Evolutionary conservation across 1,140 invertebrate species (phyloP).

Genomic region (Achroia grisella): DNA sequence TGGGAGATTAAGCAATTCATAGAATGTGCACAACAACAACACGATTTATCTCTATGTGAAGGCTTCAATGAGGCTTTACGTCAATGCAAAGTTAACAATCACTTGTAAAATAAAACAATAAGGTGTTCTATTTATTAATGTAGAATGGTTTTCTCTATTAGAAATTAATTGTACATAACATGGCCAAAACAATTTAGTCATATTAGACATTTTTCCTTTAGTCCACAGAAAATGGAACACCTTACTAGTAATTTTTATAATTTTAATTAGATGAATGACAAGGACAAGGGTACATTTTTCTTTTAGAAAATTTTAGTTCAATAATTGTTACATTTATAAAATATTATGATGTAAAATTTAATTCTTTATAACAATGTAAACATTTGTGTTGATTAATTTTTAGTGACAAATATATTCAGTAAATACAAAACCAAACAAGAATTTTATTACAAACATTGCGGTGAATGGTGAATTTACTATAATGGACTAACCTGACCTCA

Average conservation of each 20-base stretch:
- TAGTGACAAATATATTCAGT: slow-evolving; percentile 21
- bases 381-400: slow-evolving; percentile 29
- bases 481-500: no score
- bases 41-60: slow-evolving; percentile 89
- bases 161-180: slow-evolving; percentile 14
- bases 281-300: slow-evolving; percentile 10
- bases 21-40: slow-evolving; percentile 88
- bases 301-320: slow-evolving; percentile 29
- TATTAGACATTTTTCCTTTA: slow-evolving; percentile 21
- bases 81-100: slow-evolving; percentile 85
- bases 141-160: slow-evolving; percentile 20
- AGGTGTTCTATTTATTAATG: slow-evolving; percentile 18
- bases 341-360: slow-evolving; percentile 25
- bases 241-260: slow-evolving; percentile 37
- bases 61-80: slow-evolving; percentile 95
- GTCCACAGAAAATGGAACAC: slow-evolving; percentile 14
- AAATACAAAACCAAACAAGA: slow-evolving; percentile 13
- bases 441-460: slow-evolving; percentile 7
- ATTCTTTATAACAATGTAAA: slow-evolving; percentile 16
- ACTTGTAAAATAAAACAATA: slow-evolving; percentile 36
- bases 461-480: no score
- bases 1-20: slow-evolving; percentile 94
- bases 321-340: slow-evolving; percentile 20
- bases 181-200: slow-evolving; percentile 15
- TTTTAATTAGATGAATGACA: slow-evolving; percentile 10